Evolutionary conservation across 2,888 invertebrate species (phyloP), one percentile per base, ranked within the genome.

Genomic region (Temnothorax ravouxi): DNA sequence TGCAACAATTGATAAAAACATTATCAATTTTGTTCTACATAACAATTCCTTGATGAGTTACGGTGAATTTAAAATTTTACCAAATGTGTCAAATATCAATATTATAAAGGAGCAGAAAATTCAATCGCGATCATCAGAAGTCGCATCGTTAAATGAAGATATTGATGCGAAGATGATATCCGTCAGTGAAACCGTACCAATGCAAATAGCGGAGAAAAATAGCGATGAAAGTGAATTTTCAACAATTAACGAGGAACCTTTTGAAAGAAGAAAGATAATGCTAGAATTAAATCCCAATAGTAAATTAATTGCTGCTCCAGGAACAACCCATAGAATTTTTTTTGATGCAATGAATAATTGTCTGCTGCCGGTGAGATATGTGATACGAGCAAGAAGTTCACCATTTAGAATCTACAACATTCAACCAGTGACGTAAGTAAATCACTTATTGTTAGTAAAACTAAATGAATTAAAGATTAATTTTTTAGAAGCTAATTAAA

Each of bases 291-390:
- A 92, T 62, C 83, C 90, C 3, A 91, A 91, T 0, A 92, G 93
- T 0, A 92, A 91, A 80, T 88, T 95, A 15, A 87, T 93, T 3
- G 93, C 91, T 2, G 86, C 83, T 25, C 93, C 94, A 18, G 93
- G 93, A 25, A 88, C 89, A 4, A 47, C 81, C 59, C 90, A 92
- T 52, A 89, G 90, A 95, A 91, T 98, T n/a, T 95, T 96, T 85
- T 97, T 97, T 91, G 97, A 97, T 94, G 96, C 98, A 0, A 97
- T 96, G 0, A 98, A 98, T 94, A 96, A 96, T 59, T 94, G 96
- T 96, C n/a, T 96, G 96, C 13, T 96, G 95, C 86, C 93, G 95
- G 0, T 95, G 96, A 29, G 95, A 95, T 84, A 96, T 96, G 89
- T 95, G 94, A 79, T 97, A 97, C 92, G 96, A 95, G 95, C 13